Percentiles rank a stretch among this genome's conserved stretches.
phyloP scores from a whole-genome alignment of 1,140 invertebrate species.

The Paralvinella palmiformis region DNA sequence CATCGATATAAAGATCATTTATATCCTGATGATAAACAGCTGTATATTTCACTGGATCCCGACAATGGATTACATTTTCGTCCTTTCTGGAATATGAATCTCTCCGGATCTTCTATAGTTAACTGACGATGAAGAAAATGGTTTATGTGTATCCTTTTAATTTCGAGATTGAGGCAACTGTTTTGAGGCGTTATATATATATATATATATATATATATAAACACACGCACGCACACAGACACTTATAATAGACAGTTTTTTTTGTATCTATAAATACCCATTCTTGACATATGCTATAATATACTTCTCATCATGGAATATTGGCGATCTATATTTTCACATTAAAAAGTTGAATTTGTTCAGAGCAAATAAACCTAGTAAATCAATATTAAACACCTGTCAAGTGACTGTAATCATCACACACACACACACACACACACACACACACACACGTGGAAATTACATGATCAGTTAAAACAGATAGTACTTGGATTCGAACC shows the following conservation, averaged over 20 bases:
- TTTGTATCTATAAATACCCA: neutral
- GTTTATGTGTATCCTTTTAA: neutral
- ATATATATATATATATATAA: slow-evolving; percentile 3
- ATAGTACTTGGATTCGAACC: too few species aligned
- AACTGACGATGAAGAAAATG: neutral
- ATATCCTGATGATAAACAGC: neutral
- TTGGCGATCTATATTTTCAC: too few species aligned
- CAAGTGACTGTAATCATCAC: too few species aligned
- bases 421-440: too few species aligned
- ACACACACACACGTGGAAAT: too few species aligned
- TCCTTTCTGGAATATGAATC: neutral
- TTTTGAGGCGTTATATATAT: neutral
- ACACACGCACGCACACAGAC: neutral
- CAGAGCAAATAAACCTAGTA: too few species aligned
- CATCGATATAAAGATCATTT: too few species aligned
- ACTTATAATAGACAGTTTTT: neutral
- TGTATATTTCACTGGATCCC: neutral
- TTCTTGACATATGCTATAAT: too few species aligned
- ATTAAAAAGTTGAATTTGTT: too few species aligned
- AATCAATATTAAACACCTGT: too few species aligned
- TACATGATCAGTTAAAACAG: too few species aligned
- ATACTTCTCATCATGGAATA: too few species aligned
- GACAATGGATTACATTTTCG: neutral
- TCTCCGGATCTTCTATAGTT: neutral
- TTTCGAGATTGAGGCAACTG: neutral